phyloP scores from a whole-genome alignment of 2,113 vertebrate species.

The Laticauda laticaudata region DNA sequence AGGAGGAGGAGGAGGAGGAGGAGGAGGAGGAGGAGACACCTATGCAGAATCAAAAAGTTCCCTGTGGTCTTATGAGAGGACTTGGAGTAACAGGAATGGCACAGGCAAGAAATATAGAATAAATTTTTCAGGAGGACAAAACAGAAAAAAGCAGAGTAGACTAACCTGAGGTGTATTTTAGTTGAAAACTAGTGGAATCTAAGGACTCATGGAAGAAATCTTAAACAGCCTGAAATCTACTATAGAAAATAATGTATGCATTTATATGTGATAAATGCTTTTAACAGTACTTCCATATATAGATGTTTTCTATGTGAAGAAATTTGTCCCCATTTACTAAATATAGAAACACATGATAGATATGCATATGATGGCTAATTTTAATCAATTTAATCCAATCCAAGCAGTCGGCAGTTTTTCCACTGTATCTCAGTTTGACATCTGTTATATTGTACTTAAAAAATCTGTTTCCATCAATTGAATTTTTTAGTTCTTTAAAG shows the following conservation, averaged over 20 bases:
- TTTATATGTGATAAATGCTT: background rate
- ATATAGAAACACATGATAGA: fast-evolving
- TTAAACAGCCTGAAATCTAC: background rate
- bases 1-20: background rate
- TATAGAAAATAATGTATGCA: background rate
- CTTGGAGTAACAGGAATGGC: background rate
- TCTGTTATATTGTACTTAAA: background rate
- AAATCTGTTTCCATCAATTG: background rate
- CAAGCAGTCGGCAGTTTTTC: background rate
- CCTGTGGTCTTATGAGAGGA: background rate
- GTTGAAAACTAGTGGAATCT: background rate
- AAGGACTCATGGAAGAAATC: background rate
- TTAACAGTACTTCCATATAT: background rate
- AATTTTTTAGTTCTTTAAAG: background rate
- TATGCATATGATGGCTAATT: background rate
- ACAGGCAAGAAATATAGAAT: background rate
- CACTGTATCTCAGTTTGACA: background rate
- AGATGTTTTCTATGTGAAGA: background rate
- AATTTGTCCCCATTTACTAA: background rate
- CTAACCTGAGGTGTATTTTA: background rate
- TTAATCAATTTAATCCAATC: background rate
- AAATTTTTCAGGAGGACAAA: background rate
- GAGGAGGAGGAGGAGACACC: background rate
- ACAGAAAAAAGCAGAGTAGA: background rate
- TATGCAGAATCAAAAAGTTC: background rate